These are phyloP conservation scores for Dipodomys stephensi DNA, from an alignment of 2,113 vertebrate species.

Conservation along the genomic window DNA sequence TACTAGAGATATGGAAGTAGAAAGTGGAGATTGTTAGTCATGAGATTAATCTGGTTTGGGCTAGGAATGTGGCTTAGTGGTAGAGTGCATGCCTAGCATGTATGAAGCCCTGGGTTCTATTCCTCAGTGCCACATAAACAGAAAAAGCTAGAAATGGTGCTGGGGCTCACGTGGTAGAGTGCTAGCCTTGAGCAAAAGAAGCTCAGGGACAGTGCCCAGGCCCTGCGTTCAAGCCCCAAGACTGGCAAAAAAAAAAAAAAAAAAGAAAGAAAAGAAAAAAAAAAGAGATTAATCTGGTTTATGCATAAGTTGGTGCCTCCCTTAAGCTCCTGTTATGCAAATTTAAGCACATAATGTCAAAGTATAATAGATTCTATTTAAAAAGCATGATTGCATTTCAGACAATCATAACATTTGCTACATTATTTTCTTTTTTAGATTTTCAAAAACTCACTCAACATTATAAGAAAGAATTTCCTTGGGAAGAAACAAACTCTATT, in stretches of 20 bases:
- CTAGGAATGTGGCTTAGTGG: too few species aligned
- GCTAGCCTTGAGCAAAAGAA: too few species aligned
- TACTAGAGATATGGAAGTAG: not conserved
- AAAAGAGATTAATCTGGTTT: not conserved
- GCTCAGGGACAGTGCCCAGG: too few species aligned
- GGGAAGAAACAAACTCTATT: not conserved
- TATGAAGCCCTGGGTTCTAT: too few species aligned
- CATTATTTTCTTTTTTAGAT: not conserved
- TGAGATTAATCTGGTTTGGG: not conserved
- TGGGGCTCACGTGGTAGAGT: too few species aligned
- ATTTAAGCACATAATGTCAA: slow-evolving; percentile 16
- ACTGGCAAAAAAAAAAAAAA: too few species aligned
- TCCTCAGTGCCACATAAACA: too few species aligned
- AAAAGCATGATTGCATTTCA: slow-evolving; percentile 29
- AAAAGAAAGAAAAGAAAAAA: too few species aligned
- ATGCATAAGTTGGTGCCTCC: not conserved
- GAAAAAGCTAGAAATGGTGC: too few species aligned
- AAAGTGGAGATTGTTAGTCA: not conserved
- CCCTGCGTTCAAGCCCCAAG: too few species aligned
- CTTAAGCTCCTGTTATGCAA: slow-evolving; percentile 43
- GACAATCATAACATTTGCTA: slow-evolving; percentile 23
- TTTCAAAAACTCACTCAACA: not conserved
- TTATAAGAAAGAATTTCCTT: slow-evolving; percentile 17
- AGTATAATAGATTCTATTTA: slow-evolving; percentile 7
- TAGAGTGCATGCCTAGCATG: too few species aligned